Conservation (phyloP, 1,140 invertebrate species). For the Drosophila quadrilineata region DNA sequence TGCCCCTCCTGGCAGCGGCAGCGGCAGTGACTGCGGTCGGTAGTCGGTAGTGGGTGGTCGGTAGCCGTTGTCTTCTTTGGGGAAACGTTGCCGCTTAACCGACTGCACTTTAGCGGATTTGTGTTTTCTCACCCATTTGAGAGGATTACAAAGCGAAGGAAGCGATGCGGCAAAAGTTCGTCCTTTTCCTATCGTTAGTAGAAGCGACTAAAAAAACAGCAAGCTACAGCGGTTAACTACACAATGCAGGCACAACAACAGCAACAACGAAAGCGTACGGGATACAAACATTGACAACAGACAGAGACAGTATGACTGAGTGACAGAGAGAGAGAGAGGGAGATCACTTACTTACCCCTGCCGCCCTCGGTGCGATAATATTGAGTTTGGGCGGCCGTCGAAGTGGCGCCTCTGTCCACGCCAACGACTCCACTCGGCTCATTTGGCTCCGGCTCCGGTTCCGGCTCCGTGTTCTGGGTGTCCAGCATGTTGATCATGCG, state of each 20-base stretch:
- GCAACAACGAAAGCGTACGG: background rate
- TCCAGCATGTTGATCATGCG: constrained; percentile 77
- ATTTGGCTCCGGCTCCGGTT: constrained; percentile 74
- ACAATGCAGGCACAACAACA: constrained; percentile 15
- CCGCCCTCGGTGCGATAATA: constrained; percentile 75
- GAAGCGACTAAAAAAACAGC: constrained; percentile 23
- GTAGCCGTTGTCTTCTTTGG: constrained; percentile 29
- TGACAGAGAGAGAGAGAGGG: constrained; percentile 40
- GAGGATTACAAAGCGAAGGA: constrained; percentile 64
- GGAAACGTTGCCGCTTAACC: constrained; percentile 43
- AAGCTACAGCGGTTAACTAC: constrained; percentile 1
- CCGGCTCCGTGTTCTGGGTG: constrained; percentile 80
- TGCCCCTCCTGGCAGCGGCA: background rate
- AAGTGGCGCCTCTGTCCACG: constrained; percentile 27
- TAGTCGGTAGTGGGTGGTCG: no score
- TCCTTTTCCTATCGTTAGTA: constrained; percentile 27
- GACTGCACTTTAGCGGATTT: constrained; percentile 76
- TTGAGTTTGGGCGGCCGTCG: constrained; percentile 55
- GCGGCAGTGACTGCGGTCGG: background rate
- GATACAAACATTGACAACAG: constrained; percentile 22
- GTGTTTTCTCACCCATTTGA: constrained; percentile 77
- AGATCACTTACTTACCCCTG: constrained; percentile 81
- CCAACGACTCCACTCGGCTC: constrained; percentile 23
- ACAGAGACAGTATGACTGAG: constrained; percentile 35
- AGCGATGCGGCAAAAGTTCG: constrained; percentile 41